phyloP scores from a whole-genome alignment of 2,113 vertebrate genomes.

The Eudyptes chrysolophus region DNA sequence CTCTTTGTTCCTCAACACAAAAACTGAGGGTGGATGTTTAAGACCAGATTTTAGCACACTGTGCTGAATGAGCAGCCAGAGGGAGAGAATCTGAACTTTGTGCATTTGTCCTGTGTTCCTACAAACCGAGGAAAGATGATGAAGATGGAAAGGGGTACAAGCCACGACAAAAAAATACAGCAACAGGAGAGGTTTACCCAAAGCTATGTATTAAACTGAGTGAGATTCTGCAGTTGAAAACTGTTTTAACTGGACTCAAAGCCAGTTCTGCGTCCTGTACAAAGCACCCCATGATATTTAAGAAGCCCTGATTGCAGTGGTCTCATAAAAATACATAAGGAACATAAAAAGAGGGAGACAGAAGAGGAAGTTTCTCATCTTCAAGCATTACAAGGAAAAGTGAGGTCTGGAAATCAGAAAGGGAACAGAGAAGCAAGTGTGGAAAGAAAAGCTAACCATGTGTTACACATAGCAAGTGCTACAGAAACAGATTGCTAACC shows the following conservation, averaged over 20 bases:
- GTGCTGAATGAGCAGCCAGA: neutral
- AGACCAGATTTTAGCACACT: neutral
- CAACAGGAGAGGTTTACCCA: neutral
- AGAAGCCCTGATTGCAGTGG: neutral
- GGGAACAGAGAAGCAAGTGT: neutral
- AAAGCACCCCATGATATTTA: neutral
- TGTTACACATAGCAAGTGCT: constrained; percentile 39
- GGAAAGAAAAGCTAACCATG: constrained; percentile 35
- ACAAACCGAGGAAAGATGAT: neutral
- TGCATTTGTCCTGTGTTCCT: neutral
- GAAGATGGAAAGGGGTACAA: neutral
- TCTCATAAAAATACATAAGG: neutral
- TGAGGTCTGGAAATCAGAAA: neutral
- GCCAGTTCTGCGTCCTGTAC: neutral
- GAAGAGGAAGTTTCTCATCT: neutral
- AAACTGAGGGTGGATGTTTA: neutral
- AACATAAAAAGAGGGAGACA: neutral
- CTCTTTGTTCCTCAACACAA: neutral
- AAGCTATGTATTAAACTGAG: neutral
- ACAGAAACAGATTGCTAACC: constrained; percentile 54
- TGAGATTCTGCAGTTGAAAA: neutral
- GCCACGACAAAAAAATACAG: neutral
- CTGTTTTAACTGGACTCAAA: neutral
- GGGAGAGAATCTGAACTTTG: neutral
- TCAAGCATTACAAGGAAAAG: neutral